These are phyloP conservation scores for Herminia tarsipennalis DNA, from an alignment of 2,888 invertebrate genomes.

Conservation along the genomic window DNA sequence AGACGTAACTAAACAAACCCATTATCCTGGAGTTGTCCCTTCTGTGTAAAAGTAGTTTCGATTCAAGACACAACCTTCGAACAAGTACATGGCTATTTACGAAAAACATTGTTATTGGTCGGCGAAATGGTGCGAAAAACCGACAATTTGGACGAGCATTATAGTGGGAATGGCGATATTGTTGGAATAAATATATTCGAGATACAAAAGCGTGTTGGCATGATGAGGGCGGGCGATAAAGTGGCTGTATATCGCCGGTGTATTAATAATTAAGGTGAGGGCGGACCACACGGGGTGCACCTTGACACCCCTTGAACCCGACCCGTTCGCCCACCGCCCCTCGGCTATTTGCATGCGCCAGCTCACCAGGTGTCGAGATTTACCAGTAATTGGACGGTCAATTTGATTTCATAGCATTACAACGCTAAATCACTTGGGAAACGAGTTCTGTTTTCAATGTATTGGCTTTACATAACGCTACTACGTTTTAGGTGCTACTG, in stretches of 20 bases:
- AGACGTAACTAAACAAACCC: slow-evolving; percentile 8
- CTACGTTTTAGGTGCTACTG: no score
- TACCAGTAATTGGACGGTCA: slow-evolving; percentile 51
- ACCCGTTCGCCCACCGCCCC: slow-evolving; percentile 38
- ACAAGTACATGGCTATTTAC: slow-evolving; percentile 21
- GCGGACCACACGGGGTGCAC: slow-evolving; percentile 45
- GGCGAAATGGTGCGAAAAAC: slow-evolving; percentile 22
- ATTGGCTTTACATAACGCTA: slow-evolving; percentile 20
- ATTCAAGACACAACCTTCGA: slow-evolving; percentile 9
- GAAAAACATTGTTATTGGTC: slow-evolving; percentile 22
- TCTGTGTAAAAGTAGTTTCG: slow-evolving; percentile 9
- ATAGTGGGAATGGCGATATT: slow-evolving; percentile 27
- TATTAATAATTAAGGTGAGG: slow-evolving; percentile 61
- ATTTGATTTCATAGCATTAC: slow-evolving; percentile 47
- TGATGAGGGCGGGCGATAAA: slow-evolving; percentile 37
- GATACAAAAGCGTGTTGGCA: slow-evolving; percentile 26
- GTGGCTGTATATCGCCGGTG: slow-evolving; percentile 41
- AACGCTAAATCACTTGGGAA: no score
- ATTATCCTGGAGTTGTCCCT: slow-evolving; percentile 8
- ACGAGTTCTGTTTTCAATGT: slow-evolving; percentile 16
- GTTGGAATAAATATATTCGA: slow-evolving; percentile 17
- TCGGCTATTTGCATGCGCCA: slow-evolving; percentile 48
- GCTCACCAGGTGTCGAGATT: slow-evolving; percentile 51
- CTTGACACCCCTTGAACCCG: slow-evolving; percentile 62
- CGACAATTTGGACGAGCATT: slow-evolving; percentile 23